Conservation (phyloP, 2,113 vertebrate species). For the Hypanus sabinus region DNA sequence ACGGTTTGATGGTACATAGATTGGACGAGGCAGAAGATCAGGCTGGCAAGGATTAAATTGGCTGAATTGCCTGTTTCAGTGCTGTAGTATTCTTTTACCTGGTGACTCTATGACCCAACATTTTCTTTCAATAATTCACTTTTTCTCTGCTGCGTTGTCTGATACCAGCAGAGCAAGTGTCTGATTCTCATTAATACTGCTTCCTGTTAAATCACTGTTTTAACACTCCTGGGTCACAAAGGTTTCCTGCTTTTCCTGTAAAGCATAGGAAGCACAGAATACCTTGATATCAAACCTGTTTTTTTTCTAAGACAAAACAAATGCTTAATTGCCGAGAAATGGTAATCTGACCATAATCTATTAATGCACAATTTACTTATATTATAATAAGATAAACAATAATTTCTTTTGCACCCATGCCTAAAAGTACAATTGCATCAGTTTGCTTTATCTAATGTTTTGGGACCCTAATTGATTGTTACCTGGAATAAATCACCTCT, state of each 20-base stretch:
- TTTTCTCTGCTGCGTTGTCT: neutral
- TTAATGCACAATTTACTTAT: neutral
- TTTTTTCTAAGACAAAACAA: neutral
- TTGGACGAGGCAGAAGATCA: too few relatives aligned
- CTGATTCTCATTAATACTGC: neutral
- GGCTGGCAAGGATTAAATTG: too few relatives aligned
- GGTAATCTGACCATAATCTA: neutral
- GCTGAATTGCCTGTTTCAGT: too few relatives aligned
- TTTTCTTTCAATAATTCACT: neutral
- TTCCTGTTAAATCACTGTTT: neutral
- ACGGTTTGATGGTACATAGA: too few relatives aligned
- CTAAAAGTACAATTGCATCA: too few relatives aligned
- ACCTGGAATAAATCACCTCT: too few relatives aligned
- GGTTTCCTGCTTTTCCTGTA: neutral
- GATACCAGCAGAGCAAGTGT: neutral
- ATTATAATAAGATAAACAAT: neutral
- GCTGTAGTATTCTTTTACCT: too few relatives aligned
- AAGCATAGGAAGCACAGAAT: neutral
- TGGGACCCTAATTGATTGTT: too few relatives aligned
- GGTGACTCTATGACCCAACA: neutral
- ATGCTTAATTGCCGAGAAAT: neutral
- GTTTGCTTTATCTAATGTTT: too few relatives aligned
- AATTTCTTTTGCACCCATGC: neutral
- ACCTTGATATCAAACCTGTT: neutral
- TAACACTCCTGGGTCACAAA: neutral